These are phyloP conservation scores for Diabrotica virgifera DNA, from an alignment of 1,140 invertebrate genomes.

Conservation along the genomic window DNA sequence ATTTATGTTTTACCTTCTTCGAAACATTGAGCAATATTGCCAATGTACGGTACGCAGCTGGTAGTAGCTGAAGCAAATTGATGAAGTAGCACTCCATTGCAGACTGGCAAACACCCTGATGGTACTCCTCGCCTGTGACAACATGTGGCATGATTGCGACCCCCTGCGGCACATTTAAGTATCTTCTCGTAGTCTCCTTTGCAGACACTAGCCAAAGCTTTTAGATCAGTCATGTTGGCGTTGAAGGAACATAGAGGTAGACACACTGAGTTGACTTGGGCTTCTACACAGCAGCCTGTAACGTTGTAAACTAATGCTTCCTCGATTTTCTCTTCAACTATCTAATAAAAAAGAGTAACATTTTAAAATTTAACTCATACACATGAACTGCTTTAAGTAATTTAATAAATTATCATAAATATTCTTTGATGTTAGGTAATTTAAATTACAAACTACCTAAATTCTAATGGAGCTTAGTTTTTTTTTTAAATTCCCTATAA, in stretches of 20 bases:
- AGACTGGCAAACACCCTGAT: conserved; percentile 66
- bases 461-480: too few relatives aligned
- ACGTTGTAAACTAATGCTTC: conserved; percentile 64
- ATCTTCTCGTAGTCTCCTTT: conserved; percentile 65
- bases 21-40: conserved; percentile 80
- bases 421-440: too few relatives aligned
- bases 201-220: conserved; percentile 62
- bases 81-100: conserved; percentile 67
- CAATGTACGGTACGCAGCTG: conserved; percentile 72
- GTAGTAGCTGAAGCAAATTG: conserved; percentile 53
- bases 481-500: too few relatives aligned
- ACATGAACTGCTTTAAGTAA: too few relatives aligned
- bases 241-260: conserved; percentile 79
- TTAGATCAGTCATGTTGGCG: conserved; percentile 73
- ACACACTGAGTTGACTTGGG: conserved; percentile 67
- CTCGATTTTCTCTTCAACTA: conserved; percentile 57
- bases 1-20: conserved; percentile 64
- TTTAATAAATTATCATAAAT: too few relatives aligned
- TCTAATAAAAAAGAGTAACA: conserved; percentile 40
- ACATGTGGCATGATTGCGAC: conserved; percentile 72
- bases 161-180: conserved; percentile 66
- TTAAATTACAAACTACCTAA: too few relatives aligned
- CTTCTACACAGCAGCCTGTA: conserved; percentile 70
- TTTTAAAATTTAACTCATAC: too few relatives aligned
- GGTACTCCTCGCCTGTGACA: conserved; percentile 72